These are phyloP conservation scores for Platanista minor DNA, from an alignment of 2,113 vertebrate species.

Conservation along the genomic window DNA sequence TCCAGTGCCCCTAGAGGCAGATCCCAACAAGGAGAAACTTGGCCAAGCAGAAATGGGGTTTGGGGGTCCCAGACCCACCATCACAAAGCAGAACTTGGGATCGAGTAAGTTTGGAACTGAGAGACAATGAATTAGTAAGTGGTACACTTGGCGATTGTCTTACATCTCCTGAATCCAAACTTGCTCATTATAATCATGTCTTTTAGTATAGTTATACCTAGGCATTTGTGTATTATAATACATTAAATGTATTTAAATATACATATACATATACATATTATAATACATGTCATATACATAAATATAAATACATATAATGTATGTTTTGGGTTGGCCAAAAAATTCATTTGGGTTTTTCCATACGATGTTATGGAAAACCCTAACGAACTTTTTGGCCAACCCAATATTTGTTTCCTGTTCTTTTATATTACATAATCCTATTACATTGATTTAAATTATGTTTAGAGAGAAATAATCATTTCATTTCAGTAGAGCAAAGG, in stretches of 20 bases:
- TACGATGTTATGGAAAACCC: too few relatives aligned
- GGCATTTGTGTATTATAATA: background rate
- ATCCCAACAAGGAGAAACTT: background rate
- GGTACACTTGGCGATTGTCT: background rate
- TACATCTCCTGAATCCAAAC: background rate
- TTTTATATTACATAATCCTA: background rate
- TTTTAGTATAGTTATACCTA: background rate
- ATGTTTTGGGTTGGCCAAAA: background rate
- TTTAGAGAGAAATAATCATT: background rate
- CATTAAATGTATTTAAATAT: background rate
- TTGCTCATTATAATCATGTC: background rate
- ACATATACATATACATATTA: background rate
- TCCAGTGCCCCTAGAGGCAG: background rate
- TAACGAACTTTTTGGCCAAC: too few relatives aligned
- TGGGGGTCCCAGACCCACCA: background rate
- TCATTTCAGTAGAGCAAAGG: background rate
- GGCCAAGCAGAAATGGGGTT: background rate
- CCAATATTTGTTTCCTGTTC: background rate
- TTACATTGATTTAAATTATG: background rate
- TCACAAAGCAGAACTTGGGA: background rate
- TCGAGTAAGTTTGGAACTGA: background rate
- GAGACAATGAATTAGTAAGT: background rate
- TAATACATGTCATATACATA: background rate
- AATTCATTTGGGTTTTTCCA: too few relatives aligned
- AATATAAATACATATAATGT: background rate